phyloP scores from a whole-genome alignment of 2,888 invertebrate species.

The Dilophus febrilis region DNA sequence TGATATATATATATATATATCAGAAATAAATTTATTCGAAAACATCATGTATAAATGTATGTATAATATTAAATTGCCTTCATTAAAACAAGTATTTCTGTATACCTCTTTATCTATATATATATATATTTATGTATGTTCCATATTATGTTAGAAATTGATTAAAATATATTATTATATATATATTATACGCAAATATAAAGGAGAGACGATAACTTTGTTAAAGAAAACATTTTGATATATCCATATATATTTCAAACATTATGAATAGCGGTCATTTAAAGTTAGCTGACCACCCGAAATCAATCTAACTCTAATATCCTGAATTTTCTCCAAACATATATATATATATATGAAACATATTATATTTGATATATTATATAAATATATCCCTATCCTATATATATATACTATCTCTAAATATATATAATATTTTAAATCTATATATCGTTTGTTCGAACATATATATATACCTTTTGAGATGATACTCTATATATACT shows the following conservation, averaged over 20 bases:
- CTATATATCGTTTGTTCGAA: too few relatives aligned
- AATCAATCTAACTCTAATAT: constrained; percentile 7
- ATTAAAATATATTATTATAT: too few relatives aligned
- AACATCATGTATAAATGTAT: background rate
- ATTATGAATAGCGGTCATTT: constrained; percentile 7
- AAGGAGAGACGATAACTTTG: constrained; percentile 3
- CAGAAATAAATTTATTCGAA: too few relatives aligned
- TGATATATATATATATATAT: too few relatives aligned
- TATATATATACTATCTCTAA: background rate
- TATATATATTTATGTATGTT: too few relatives aligned
- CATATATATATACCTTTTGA: too few relatives aligned
- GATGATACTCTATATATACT: too few relatives aligned
- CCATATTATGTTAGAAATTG: too few relatives aligned
- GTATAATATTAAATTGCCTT: constrained; percentile 7
- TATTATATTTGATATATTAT: background rate
- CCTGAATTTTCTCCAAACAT: constrained; percentile 1
- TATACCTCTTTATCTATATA: background rate
- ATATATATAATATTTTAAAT: too few relatives aligned
- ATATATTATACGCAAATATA: too few relatives aligned
- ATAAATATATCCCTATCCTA: background rate
- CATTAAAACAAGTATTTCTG: constrained; percentile 3
- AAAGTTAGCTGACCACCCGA: constrained; percentile 7
- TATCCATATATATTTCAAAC: constrained; percentile 1
- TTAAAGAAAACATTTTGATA: constrained; percentile 1
- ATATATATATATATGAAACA: background rate